Base-by-base conservation (phyloP, 1,140 invertebrate genomes). In the Philotrypesis tridentata region DNA sequence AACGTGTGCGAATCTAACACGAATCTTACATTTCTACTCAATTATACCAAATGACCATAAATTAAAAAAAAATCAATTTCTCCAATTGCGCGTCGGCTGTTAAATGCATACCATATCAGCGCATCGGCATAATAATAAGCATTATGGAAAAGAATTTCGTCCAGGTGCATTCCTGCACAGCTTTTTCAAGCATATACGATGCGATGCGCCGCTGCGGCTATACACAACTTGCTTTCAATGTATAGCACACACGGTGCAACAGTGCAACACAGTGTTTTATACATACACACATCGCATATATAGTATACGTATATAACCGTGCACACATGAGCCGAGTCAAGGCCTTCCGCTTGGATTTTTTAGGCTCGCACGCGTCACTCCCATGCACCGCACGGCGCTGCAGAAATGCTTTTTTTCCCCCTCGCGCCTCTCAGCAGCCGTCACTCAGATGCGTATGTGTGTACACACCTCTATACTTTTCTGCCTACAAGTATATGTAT, bases 311-410 rank as follows among this genome's bases (percentile, higher is more conserved):
- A 37, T 37, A 37, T 9, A 37, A 9, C 4, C 23, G n/a, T n/a
- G 9, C 29, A 25, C 31, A 25, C 48, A 27, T 23, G 33, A 67
- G 23, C 61, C 25, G 7, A 9, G 8, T 43, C 67, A 79, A 71
- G 77, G 77, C 8, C 77, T 71, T 71, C 77, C 67, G 67, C 43
- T 79, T 79, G 43, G n/a, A 71, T 71, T 79, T 78, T 77, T 78
- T 78, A 55, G 33, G 12, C 25, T 77, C 23, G 17, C 25, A 17
- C 33, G 75, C 37, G 65, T 70, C 43, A 70, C 21, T 75, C 43
- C 55, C 55, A 37, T 75, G 31, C 48, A 61, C 23, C 11, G 40
- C 40, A n/a, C n/a, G n/a, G n/a, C 27, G 6, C 27, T 7, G 14
- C 25, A 3, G 17, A 27, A 5, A 29, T 17, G 9, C 55, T 63